Conservation (phyloP, 2,888 invertebrate species). For the Parnassius smintheus region DNA sequence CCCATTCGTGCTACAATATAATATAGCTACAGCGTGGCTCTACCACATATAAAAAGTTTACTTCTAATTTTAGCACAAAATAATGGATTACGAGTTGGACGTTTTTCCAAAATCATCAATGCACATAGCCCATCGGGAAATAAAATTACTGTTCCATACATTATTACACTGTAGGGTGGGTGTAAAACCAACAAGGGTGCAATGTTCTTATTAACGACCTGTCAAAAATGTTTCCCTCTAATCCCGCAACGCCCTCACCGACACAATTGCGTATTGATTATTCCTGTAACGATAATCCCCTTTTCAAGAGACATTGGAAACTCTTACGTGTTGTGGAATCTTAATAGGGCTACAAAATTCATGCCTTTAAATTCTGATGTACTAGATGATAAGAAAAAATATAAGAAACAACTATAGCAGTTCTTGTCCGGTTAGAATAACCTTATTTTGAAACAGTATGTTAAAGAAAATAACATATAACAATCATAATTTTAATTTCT, state of each 20-base stretch:
- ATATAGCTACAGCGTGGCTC: too few relatives aligned
- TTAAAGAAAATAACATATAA: too few relatives aligned
- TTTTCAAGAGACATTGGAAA: constrained; percentile 15
- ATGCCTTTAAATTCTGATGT: background rate
- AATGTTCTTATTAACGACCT: constrained; percentile 70
- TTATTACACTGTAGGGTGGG: constrained; percentile 58
- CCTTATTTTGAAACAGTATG: too few relatives aligned
- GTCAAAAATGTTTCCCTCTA: constrained; percentile 66
- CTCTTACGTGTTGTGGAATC: constrained; percentile 1
- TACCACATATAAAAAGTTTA: too few relatives aligned
- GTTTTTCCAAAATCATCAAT: background rate
- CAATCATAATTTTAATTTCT: too few relatives aligned
- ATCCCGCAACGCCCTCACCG: constrained; percentile 54
- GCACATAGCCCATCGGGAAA: background rate
- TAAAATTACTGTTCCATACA: constrained; percentile 35
- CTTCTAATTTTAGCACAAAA: too few relatives aligned
- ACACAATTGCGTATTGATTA: constrained; percentile 47
- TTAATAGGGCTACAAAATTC: background rate
- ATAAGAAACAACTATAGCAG: too few relatives aligned
- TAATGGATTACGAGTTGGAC: too few relatives aligned
- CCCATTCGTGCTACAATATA: too few relatives aligned
- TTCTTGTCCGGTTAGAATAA: too few relatives aligned
- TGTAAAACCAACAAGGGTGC: constrained; percentile 73
- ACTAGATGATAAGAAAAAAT: too few relatives aligned
- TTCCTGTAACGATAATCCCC: constrained; percentile 23